Percentiles rank a stretch among this genome's conserved stretches.
Conservation (phyloP, 2,888 invertebrate species). For the Drosophila testacea region DNA sequence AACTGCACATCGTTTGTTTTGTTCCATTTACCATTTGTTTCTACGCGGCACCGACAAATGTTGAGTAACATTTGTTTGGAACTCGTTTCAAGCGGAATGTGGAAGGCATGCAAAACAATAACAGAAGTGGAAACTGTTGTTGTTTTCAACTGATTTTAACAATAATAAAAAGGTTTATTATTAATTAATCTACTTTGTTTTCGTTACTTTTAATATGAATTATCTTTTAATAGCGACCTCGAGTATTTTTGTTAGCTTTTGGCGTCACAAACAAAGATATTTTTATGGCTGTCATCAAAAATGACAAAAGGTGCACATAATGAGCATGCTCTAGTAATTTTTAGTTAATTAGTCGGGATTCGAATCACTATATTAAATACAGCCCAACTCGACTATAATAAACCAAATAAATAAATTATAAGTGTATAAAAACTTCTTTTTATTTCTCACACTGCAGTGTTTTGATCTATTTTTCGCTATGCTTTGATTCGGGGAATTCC, state of each 20-base stretch:
- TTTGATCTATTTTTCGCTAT: not conserved
- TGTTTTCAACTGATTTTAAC: slow-evolving; percentile 5
- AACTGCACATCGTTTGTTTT: slow-evolving; percentile 51
- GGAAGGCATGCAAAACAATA: slow-evolving; percentile 13
- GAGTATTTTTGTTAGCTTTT: slow-evolving; percentile 1
- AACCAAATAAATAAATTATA: too few species aligned
- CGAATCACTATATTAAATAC: not conserved
- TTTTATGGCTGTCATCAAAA: slow-evolving; percentile 44
- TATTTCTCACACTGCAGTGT: not conserved
- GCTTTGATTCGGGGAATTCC: not conserved
- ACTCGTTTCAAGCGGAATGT: not conserved
- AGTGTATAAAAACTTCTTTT: not conserved
- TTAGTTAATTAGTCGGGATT: slow-evolving; percentile 31
- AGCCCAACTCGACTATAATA: not conserved
- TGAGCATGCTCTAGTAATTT: slow-evolving; percentile 50
- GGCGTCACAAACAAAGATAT: slow-evolving; percentile 13
- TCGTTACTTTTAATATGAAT: slow-evolving; percentile 9
- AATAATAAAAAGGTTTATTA: slow-evolving; percentile 11
- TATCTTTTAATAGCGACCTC: slow-evolving; percentile 15
- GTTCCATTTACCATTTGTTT: slow-evolving; percentile 52
- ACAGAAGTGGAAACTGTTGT: slow-evolving; percentile 7
- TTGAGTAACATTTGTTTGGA: slow-evolving; percentile 39
- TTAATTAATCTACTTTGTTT: slow-evolving; percentile 14
- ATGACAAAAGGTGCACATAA: slow-evolving; percentile 20
- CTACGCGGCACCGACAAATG: slow-evolving; percentile 12